These are phyloP conservation scores for Nemapogon koenigi DNA, from an alignment of 2,888 invertebrate genomes.

Conservation along the genomic window DNA sequence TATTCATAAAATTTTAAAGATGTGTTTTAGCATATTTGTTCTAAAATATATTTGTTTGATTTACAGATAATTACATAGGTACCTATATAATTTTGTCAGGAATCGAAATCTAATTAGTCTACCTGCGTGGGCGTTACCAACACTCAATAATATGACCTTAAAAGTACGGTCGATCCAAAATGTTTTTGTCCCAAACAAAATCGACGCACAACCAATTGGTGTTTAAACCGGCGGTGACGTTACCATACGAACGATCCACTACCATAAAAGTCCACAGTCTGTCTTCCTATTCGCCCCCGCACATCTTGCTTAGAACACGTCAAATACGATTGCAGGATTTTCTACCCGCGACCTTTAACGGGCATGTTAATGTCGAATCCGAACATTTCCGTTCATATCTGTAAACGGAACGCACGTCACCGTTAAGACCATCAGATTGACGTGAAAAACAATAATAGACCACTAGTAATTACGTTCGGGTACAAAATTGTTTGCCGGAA, in stretches of 20 bases:
- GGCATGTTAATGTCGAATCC: constrained; percentile 18
- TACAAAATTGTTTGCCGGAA: too few relatives aligned
- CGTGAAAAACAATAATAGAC: constrained; percentile 7
- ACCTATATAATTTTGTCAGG: too few relatives aligned
- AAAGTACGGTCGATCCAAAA: constrained; percentile 38
- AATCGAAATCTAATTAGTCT: too few relatives aligned
- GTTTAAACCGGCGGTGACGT: constrained; percentile 51
- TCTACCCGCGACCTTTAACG: constrained; percentile 32
- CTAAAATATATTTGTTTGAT: too few relatives aligned
- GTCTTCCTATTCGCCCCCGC: constrained; percentile 60
- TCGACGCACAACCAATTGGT: constrained; percentile 30
- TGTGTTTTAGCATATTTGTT: too few relatives aligned
- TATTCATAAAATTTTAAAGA: too few relatives aligned
- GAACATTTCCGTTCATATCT: constrained; percentile 3
- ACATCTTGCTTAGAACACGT: constrained; percentile 13
- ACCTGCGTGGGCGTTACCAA: constrained; percentile 29
- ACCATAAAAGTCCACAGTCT: constrained; percentile 42
- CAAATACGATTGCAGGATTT: constrained; percentile 27
- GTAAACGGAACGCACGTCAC: constrained; percentile 3
- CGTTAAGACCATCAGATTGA: constrained; percentile 4
- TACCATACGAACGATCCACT: constrained; percentile 27
- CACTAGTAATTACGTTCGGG: too few relatives aligned
- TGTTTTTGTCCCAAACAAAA: constrained; percentile 36
- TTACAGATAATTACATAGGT: too few relatives aligned
- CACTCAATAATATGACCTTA: constrained; percentile 47